Evolutionary conservation across 2,888 invertebrate species (phyloP), one percentile per base, ranked within the genome.

Genomic region (Acrobasis repandana): DNA sequence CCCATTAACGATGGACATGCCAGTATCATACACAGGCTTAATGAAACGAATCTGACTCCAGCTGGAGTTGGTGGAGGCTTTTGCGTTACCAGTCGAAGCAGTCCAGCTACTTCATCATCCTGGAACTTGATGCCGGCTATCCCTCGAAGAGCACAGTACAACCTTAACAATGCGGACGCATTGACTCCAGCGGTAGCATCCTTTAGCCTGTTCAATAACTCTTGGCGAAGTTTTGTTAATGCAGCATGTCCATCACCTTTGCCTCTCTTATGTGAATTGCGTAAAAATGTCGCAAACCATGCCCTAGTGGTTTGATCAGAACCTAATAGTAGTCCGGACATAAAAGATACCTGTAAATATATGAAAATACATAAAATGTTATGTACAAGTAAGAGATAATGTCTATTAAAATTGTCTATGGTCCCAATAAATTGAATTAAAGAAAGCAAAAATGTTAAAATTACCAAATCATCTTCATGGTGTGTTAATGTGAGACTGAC

Each of bases 251-350:
- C 94, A 77, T 97, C 96, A 16, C 96, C 95, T 83, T 96, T 97
- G 18, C 96, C 93, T 60, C 92, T 80, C 84, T 97, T 97, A 75
- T 97, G 97, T 0, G 97, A 96, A 71, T 96, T 96, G 62, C 98
- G 94, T 54, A 98, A 95, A 78, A 97, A 98, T 76, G 96, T 94
- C 0, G 98, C 97, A 84, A 98, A 98, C 98, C 98, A 99, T 60
- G 96, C 96, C 74, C 98, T 93, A 3, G 97, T 95, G 67, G 95
- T 95, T 79, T 97, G 96, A 85, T 98, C 98, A 76, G 96, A 97
- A 15, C 98, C 98, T 51, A 99, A 93, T 63, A 98, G 86, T 58
- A 98, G 92, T 6, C 98, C 98, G 49, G 98, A 97, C 64, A 98
- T 94, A 85, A 97, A 98, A 2, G 97, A 95, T 28, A 97, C 96